Conservation (phyloP, 2,888 invertebrate genomes). For the Theretra japonica region DNA sequence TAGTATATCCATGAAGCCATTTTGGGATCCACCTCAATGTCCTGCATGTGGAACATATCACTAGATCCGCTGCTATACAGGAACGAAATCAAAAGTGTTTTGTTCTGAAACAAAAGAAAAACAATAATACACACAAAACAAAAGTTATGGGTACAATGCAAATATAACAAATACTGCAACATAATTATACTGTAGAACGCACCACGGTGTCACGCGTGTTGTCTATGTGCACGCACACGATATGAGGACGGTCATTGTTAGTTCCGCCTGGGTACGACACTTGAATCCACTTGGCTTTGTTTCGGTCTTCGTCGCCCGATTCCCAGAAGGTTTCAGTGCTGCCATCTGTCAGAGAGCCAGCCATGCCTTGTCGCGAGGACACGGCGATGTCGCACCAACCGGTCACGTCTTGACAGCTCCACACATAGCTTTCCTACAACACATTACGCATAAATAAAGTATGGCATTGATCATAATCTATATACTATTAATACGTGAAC, state of each 20-base stretch:
- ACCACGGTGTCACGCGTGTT: constrained; percentile 96
- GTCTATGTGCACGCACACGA: constrained; percentile 96
- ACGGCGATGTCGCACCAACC: constrained; percentile 91
- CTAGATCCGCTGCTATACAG: constrained; percentile 92
- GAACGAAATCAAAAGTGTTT: constrained; percentile 94
- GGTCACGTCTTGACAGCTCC: constrained; percentile 90
- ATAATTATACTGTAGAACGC: constrained; percentile 48
- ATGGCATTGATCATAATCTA: no score
- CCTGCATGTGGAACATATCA: constrained; percentile 91
- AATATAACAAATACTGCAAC: not conserved
- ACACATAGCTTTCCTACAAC: constrained; percentile 82
- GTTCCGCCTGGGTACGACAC: constrained; percentile 72
- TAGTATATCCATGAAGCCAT: constrained; percentile 96
- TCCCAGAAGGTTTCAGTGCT: constrained; percentile 99
- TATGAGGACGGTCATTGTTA: constrained; percentile 85
- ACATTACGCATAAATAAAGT: no score
- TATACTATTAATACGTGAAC: no score
- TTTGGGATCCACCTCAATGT: constrained; percentile 93
- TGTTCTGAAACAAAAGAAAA: constrained; percentile 87
- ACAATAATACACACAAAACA: not conserved
- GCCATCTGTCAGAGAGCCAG: constrained; percentile 95
- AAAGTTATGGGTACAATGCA: no score
- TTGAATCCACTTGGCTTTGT: constrained; percentile 94
- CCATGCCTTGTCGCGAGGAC: constrained; percentile 97
- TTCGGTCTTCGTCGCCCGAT: constrained; percentile 98